phyloP scores from a whole-genome alignment of 2,888 invertebrate species.

The Pollenia labialis region DNA sequence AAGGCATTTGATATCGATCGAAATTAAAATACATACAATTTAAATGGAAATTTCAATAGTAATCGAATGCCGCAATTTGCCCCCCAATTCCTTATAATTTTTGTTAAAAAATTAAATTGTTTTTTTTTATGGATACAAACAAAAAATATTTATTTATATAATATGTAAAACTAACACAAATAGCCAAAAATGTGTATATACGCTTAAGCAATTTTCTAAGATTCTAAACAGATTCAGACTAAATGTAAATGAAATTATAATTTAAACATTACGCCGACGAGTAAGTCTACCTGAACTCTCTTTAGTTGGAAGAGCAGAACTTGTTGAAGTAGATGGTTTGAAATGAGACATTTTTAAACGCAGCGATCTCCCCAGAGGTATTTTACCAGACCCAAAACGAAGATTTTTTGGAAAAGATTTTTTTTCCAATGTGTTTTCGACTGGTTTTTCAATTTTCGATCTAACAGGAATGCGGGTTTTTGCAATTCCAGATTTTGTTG shows the following conservation, averaged over 20 bases:
- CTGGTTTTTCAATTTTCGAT: background rate
- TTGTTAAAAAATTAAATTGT: no score
- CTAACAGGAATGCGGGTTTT: constrained; percentile 61
- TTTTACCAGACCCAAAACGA: background rate
- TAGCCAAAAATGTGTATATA: constrained; percentile 2
- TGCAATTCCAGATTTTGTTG: background rate
- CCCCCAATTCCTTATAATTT: no score
- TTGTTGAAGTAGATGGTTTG: background rate
- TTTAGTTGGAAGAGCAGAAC: background rate
- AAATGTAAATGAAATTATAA: background rate
- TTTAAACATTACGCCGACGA: constrained; percentile 34
- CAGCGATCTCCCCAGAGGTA: background rate
- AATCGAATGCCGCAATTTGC: no score
- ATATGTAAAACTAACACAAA: background rate
- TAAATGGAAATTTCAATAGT: no score
- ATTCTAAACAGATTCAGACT: constrained; percentile 19
- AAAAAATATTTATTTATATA: no score
- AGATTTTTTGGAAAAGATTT: background rate
- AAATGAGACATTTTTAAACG: constrained; percentile 24
- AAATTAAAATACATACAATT: no score
- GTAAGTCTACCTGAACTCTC: background rate
- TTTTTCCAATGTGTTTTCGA: constrained; percentile 10
- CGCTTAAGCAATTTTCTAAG: background rate
- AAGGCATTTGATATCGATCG: no score
- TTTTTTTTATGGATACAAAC: no score